Conservation (phyloP, 1,140 invertebrate genomes). For the Arion vulgaris region DNA sequence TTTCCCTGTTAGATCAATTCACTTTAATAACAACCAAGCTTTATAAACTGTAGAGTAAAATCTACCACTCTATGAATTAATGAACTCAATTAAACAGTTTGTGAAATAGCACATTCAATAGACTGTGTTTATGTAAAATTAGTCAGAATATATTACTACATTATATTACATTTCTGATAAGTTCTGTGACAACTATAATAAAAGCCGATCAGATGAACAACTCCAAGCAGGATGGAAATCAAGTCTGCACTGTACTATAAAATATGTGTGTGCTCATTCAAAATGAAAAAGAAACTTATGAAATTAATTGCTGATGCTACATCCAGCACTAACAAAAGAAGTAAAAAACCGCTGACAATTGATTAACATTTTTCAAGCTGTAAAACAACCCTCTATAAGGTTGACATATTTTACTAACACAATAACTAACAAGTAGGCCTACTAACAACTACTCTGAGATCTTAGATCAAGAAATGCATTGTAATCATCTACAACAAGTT, state of each 20-base stretch:
- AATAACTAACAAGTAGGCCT: not conserved
- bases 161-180: not conserved
- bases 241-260: not conserved
- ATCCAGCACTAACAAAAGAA: not conserved
- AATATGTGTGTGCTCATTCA: not conserved
- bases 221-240: conserved; percentile 9
- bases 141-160: not conserved
- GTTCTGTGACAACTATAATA: not conserved
- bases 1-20: too few relatives aligned
- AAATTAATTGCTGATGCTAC: not conserved
- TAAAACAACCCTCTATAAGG: not conserved
- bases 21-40: too few relatives aligned
- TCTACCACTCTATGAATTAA: too few relatives aligned
- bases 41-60: too few relatives aligned
- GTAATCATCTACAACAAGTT: not conserved
- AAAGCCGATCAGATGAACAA: not conserved
- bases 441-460: too few relatives aligned
- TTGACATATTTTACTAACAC: not conserved
- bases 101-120: too few relatives aligned
- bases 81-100: too few relatives aligned
- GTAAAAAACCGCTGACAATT: not conserved
- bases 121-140: not conserved
- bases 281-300: not conserved
- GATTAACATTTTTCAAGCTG: not conserved
- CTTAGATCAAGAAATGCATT: too few relatives aligned